These are phyloP conservation scores for Physella acuta DNA, from an alignment of 1,140 invertebrate genomes.

Conservation along the genomic window DNA sequence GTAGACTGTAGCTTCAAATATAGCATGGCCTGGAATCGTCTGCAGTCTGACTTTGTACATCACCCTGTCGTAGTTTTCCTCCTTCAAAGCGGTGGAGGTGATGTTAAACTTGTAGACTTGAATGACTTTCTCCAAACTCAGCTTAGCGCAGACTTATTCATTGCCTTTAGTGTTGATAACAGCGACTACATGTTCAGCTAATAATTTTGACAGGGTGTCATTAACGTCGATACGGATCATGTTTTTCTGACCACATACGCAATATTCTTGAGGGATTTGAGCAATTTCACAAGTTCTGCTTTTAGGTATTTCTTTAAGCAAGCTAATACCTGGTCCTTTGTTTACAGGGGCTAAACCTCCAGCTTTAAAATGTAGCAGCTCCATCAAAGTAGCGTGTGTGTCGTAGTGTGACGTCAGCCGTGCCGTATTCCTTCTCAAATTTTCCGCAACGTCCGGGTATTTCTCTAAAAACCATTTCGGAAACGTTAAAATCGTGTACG, in stretches of 20 bases:
- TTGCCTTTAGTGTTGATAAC: neutral
- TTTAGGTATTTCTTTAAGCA: constrained; percentile 1
- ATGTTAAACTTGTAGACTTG: no score
- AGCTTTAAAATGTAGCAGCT: neutral
- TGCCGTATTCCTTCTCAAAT: neutral
- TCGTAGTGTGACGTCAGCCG: constrained; percentile 4
- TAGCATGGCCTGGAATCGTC: neutral
- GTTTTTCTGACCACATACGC: neutral
- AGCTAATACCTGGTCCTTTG: neutral
- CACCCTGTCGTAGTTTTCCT: neutral
- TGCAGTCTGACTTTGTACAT: neutral
- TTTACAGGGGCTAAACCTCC: neutral
- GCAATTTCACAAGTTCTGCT: neutral
- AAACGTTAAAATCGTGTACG: neutral
- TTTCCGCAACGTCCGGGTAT: neutral
- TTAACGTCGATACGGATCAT: neutral
- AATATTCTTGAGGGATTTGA: neutral
- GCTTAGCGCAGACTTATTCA: neutral
- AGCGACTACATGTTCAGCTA: neutral
- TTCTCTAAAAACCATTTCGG: constrained; percentile 4
- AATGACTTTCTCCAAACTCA: neutral
- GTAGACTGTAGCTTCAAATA: constrained; percentile 7
- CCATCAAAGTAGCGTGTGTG: neutral
- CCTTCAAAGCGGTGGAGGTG: neutral
- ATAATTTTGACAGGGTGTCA: neutral